Base-by-base conservation (phyloP, 1,140 invertebrate genomes). In the Ctenoplectra terminalis region DNA sequence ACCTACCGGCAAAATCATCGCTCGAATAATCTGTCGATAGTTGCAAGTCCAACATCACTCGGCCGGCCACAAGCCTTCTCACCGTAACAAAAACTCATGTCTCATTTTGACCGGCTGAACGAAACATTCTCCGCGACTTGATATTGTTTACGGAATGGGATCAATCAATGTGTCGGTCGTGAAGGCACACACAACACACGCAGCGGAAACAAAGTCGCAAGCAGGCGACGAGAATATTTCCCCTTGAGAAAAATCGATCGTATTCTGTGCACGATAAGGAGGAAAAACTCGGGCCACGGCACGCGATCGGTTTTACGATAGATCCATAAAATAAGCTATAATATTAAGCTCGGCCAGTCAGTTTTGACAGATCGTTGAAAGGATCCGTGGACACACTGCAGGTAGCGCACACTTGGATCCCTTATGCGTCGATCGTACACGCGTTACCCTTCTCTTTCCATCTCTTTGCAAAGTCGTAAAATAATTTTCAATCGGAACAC, bases 71-170 rank as follows among this genome's bases (percentile, higher is more conserved):
- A 4, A 34, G 54, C n/a, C 31, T 31, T 43, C 60, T 82, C 64
- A 64, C 58, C n/a, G 40, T 37, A 13, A 34, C 46, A 26, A 43
- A 43, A 52, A 63, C 29, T 73, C 58, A 52, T 54, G 23, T 73
- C 58, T 64, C 34, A 50, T 80, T 63, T 73, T 43, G 34, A 40
- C 13, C 58, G 50, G 17, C 9, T 20, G 46, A 20, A n/a, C 37
- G 26, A 11, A 34, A 29, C 69, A 80, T 80, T 79, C 26, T 48
- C 37, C n/a, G 11, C 20, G 26, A 52, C 46, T 29, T 6, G 3
- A 37, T 80, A 52, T 72, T 80, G 77, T 80, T 80, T 80, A 80
- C 70, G 37, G 77, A 52, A 72, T 23, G 58, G 46, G 23, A 73
- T 43, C 67, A 63, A 80, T 73, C 77, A 29, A 80, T 70, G 56